Conservation (phyloP, 2,113 vertebrate species). For the Probosciger aterrimus region DNA sequence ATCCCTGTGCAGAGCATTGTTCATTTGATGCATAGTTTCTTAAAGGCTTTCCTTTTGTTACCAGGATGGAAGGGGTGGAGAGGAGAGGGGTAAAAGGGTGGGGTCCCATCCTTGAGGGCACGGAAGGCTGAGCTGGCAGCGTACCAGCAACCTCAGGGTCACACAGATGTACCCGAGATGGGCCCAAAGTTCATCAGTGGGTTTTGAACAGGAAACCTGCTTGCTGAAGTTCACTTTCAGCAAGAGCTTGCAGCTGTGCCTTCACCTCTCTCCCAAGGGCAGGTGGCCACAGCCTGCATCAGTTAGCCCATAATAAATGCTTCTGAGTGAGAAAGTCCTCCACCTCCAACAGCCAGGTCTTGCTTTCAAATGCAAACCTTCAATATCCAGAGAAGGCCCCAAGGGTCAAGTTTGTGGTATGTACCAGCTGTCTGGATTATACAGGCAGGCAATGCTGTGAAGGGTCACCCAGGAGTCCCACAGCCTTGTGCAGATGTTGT, state of each 20-base stretch:
- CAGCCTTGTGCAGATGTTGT: neutral
- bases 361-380: neutral
- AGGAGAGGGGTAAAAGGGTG: neutral
- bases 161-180: neutral
- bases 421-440: neutral
- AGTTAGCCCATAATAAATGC: neutral
- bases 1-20: neutral
- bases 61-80: slow-evolving; percentile 27
- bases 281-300: neutral
- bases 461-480: neutral
- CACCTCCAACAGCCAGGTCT: neutral
- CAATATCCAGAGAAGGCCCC: neutral
- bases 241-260: slow-evolving; percentile 1
- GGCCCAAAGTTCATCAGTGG: neutral
- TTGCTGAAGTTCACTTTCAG: neutral
- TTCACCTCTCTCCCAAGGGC: neutral
- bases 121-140: neutral
- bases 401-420: neutral
- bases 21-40: neutral
- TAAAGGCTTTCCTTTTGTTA: neutral
- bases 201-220: slow-evolving; percentile 24
- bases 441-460: rapidly evolving
- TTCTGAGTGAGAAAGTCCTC: neutral
- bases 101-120: neutral
- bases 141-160: neutral